Evolutionary conservation across 2,113 vertebrate species (phyloP), one percentile per base, ranked within the genome.

Genomic region (Lampris megalopsis): DNA sequence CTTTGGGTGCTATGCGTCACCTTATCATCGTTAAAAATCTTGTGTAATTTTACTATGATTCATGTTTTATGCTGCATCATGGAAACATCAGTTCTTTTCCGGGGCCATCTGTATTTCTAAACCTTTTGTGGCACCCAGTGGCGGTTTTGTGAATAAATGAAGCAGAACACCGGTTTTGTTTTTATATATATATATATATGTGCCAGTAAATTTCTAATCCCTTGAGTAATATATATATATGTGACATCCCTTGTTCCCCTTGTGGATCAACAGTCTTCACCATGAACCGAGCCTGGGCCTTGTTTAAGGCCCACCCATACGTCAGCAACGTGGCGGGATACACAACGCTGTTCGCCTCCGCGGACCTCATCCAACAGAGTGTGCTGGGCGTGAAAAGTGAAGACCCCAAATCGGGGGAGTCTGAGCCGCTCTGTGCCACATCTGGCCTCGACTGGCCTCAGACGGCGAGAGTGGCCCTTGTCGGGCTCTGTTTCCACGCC

Each of bases 401-500:
- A 11, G 68, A 45, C n/a, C 72, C 70, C 54, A 35, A 37, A 11
- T 50, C 73, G 0, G 81, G 81, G 58, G 83, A 52, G 6, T 37
- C 61, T 42, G 42, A 4, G 48, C 61, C 40, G 57, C 9, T 52
- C 69, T 13, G 6, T 45, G 64, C 60, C 9, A 60, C 62, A 3
- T 48, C 38, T 35, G 68, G 50, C 36, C 75, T 94, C 9, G n/a
- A 95, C 58, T 93, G 77, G 93, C 9, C 77, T 52, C 94, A 95
- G 84, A 95, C 92, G 0, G 92, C 91, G 6, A 91, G 87, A 0
- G 93, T 95, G 62, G 94, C 93, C 0, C 81, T 95, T 10, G 90
- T 96, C 1, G 94, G 94, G 8, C 93, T 96, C 52, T 94, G 91
- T 77, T 95, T 95, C 83, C 95, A 95, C 71, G 81, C 95, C 81